Conservation (phyloP, 2,113 vertebrate genomes). For the Eulemur rufifrons region DNA sequence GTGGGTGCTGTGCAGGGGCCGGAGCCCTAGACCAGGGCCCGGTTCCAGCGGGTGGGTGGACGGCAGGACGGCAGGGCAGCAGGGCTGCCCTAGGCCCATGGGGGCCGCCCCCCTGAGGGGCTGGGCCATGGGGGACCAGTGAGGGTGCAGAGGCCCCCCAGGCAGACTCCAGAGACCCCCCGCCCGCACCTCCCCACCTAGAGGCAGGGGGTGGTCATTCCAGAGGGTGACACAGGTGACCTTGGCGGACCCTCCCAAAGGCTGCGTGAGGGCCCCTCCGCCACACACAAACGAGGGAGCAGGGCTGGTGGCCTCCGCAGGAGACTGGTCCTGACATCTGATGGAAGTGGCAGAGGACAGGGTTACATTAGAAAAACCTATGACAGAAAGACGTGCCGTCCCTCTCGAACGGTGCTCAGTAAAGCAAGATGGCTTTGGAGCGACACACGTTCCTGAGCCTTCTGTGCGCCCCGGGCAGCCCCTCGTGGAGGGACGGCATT, state of each 20-base stretch:
- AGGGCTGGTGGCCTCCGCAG: background rate
- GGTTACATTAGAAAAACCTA: background rate
- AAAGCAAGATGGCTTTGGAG: accelerated
- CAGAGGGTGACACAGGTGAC: accelerated
- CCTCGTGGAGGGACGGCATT: no score
- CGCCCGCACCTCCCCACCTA: background rate
- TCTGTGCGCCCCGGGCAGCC: background rate
- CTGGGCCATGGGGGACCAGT: no score
- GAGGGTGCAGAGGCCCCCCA: background rate
- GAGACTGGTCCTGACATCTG: background rate
- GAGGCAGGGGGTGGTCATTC: background rate
- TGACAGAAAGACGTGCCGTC: accelerated
- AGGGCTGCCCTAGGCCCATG: background rate
- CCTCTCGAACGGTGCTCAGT: accelerated
- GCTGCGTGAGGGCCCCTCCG: accelerated
- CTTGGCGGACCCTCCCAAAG: accelerated
- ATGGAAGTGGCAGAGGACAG: background rate
- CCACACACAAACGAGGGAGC: background rate
- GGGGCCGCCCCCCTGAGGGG: no score
- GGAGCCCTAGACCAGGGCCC: background rate
- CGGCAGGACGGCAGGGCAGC: background rate
- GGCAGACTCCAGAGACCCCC: no score
- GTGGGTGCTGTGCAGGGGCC: accelerated
- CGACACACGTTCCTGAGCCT: accelerated
- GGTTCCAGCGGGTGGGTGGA: background rate